phyloP scores from a whole-genome alignment of 1,140 invertebrate genomes.

The Drosophila arizonae region DNA sequence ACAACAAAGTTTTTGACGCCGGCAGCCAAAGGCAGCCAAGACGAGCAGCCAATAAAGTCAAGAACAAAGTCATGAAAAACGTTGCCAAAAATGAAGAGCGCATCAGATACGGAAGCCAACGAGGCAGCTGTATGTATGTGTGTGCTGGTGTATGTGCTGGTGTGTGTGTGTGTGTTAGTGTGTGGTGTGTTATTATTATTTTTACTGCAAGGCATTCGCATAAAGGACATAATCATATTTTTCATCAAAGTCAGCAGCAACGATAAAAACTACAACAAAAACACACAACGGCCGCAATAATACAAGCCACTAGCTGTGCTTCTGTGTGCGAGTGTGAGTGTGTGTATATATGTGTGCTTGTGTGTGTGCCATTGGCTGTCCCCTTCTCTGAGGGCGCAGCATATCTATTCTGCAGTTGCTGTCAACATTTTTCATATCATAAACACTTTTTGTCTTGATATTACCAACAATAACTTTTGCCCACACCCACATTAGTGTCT shows the following conservation, averaged over 20 bases:
- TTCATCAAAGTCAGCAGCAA: conserved; percentile 80
- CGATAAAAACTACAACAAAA: conserved; percentile 77
- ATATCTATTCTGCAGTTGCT: conserved; percentile 77
- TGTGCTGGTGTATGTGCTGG: conserved; percentile 17
- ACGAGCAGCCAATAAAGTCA: conserved; percentile 71
- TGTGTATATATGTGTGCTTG: conserved; percentile 11
- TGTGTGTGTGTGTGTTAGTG: conserved; percentile 18
- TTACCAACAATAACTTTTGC: conserved; percentile 80
- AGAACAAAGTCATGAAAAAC: conserved; percentile 79
- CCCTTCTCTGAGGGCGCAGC: conserved; percentile 31
- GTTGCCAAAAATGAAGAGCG: conserved; percentile 63
- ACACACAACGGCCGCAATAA: conserved; percentile 41
- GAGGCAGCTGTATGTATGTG: conserved; percentile 12
- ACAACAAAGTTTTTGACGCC: conserved; percentile 53
- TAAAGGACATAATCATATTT: conserved; percentile 82
- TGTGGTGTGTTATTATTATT: conserved; percentile 76
- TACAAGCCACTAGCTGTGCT: conserved; percentile 35
- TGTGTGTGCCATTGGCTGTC: conserved; percentile 16
- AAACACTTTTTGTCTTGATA: conserved; percentile 81
- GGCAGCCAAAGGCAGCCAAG: conserved; percentile 41
- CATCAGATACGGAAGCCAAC: conserved; percentile 24
- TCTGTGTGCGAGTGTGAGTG: conserved; percentile 14
- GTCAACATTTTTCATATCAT: conserved; percentile 82
- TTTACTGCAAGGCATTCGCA: conserved; percentile 81
- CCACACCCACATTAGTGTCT: conserved; percentile 19